Evolutionary conservation across 2,113 vertebrate genomes (phyloP), one percentile per base, ranked within the genome.

Genomic region (Galemys pyrenaicus): DNA sequence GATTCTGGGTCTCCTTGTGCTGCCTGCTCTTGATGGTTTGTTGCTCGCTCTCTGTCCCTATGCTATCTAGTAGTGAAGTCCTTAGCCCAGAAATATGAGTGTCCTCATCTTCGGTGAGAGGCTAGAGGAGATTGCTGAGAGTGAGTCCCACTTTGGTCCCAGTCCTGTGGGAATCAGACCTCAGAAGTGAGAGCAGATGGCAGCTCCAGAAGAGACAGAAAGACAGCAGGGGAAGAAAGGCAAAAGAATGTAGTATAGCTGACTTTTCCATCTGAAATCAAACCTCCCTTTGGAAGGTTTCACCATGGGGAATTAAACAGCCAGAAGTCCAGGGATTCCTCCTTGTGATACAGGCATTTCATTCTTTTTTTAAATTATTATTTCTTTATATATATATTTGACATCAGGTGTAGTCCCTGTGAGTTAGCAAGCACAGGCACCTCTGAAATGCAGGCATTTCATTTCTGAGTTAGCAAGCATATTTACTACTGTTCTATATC

Each of bases 21-120:
- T 0, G 2, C 4, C 11, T 39, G 39, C 0, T 6, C 15, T 56
- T 15, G 26, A 54, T 16, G 24, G 35, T 41, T 54, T 15, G 2
- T n/a, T 30, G n/a, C 17, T 71, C 15, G 0, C 6, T 62, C 46
- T 92, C 67, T 85, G 17, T 44, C 41, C 4, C 41, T 7, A 7
- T 58, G 67, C 44, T 70, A 35, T 35, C 80, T 5, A 81, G 60
- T 44, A 85, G n/a, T 15, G 71, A 35, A 46, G 35, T 3, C 58
- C 51, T 74, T 39, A 32, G 54, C 11, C 32, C 0, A 0, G 20
- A 32, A 86, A 16, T 8, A 2, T 1, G 12, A 37, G 35, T 54
- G 17, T 26, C 41, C 4, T 32, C 49, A 1, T 60, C 70, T 65
- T 60, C 30, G 37, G 70, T 54, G 64, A 32, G 12, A 32, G 67